Base-by-base conservation (phyloP, 1,140 invertebrate species). In the Akabosia matsudoensis region DNA sequence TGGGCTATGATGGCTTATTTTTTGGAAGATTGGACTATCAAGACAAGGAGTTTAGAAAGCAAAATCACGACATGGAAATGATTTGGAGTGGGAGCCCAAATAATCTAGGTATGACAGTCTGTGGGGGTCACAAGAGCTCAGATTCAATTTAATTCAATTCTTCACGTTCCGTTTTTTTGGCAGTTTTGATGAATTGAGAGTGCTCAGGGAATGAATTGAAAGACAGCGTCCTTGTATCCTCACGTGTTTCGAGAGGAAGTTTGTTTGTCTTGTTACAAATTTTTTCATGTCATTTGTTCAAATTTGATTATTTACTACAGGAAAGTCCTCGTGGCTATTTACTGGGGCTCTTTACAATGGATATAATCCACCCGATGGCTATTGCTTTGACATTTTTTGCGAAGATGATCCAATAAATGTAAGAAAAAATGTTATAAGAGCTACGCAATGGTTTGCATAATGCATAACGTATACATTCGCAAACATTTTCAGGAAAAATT, bases 311-410 rank as follows among this genome's bases (percentile, higher is more conserved):
- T 67, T 64, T 77, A 13, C 76, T 83, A 31, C 79, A 86, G 87
- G 87, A 75, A 82, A 87, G 75, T 86, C 85, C 85, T 81, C 85
- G 18, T 82, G 83, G 73, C 84, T 93, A 7, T 93, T 93, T 71
- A 92, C 92, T 0, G 88, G 90, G 0, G 87, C 90, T 0, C 83
- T 94, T 4, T 93, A 88, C 83, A 94, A 94, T 79, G 89, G 87
- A 1, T 97, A 97, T 83, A 87, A 87, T 0, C 90, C 94, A 18
- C 95, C 95, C 0, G 87, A 89, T 3, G 94, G 93, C 0, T 97
- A 95, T 85, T 97, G 95, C 83, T 98, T 96, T 83, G 95, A 97
- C 83, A 85, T 92, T 0, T 84, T 91, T 0, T 97, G 95, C 82
- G 79, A 83, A 0, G 94, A 97, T 84, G 91, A 93, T 70, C 94